These are phyloP conservation scores for Helleia helle DNA, from an alignment of 2,888 invertebrate species.

Conservation along the genomic window DNA sequence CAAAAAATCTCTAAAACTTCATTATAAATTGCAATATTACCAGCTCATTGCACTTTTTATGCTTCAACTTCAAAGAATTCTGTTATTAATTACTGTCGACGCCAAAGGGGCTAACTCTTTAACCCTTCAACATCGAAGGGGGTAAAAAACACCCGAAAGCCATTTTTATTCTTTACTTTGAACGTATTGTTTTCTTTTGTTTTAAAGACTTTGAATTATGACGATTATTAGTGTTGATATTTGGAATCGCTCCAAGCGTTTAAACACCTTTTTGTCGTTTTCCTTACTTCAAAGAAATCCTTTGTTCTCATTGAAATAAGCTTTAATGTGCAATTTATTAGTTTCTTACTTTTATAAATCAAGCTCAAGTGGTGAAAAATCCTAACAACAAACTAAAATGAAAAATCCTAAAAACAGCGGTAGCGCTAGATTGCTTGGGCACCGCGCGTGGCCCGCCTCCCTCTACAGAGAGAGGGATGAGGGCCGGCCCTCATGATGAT, in stretches of 20 bases:
- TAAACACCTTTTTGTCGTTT: slow-evolving; percentile 15
- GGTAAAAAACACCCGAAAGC: slow-evolving; percentile 47
- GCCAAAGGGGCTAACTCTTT: slow-evolving; percentile 52
- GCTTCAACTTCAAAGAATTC: slow-evolving; percentile 39
- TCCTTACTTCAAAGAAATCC: slow-evolving; percentile 18
- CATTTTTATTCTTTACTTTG: slow-evolving; percentile 55
- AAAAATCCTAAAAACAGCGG: too few relatives aligned
- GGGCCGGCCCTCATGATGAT: too few relatives aligned
- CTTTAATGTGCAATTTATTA: too few relatives aligned
- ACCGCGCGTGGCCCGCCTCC: too few relatives aligned
- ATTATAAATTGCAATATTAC: slow-evolving; percentile 4
- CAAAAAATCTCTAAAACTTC: slow-evolving; percentile 2
- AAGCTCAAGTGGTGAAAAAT: too few relatives aligned
- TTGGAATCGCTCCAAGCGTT: slow-evolving; percentile 22
- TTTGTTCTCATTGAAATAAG: slow-evolving; percentile 9
- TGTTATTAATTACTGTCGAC: slow-evolving; percentile 59
- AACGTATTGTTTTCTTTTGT: slow-evolving; percentile 65
- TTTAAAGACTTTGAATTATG: slow-evolving; percentile 60
- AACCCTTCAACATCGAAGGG: slow-evolving; percentile 45
- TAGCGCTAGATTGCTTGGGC: too few relatives aligned
- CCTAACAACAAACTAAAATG: too few relatives aligned
- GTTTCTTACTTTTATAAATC: too few relatives aligned
- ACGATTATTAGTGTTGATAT: slow-evolving; percentile 61
- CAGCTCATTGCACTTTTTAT: slow-evolving; percentile 25
- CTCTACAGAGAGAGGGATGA: too few relatives aligned